Conservation (phyloP, 2,113 vertebrate genomes). For the Nematolebias whitei region DNA sequence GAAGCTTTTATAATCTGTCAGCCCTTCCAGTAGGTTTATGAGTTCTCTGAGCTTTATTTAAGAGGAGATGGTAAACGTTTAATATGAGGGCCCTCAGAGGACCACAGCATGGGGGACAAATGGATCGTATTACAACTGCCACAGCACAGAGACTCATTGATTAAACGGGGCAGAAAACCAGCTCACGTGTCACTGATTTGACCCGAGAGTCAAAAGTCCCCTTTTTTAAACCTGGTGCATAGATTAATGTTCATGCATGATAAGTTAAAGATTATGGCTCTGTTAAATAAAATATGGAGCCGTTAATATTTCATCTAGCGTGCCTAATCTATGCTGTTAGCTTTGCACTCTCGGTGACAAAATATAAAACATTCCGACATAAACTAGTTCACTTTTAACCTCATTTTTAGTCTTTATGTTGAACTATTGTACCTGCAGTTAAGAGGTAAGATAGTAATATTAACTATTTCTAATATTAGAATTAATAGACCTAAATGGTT, state of each 20-base stretch:
- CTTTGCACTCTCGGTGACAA: neutral
- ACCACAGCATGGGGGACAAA: neutral
- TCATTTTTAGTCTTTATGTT: neutral
- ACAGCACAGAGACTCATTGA: neutral
- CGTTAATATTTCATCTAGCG: neutral
- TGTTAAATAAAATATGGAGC: too few species aligned
- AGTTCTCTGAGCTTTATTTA: constrained; percentile 30
- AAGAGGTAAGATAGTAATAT: neutral
- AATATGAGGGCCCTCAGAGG: constrained; percentile 17
- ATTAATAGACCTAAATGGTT: neutral
- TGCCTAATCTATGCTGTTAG: neutral
- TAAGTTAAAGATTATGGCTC: too few species aligned
- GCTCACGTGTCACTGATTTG: neutral
- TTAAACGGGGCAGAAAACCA: constrained; percentile 9
- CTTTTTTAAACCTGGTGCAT: neutral
- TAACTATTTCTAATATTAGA: neutral
- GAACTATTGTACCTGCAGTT: neutral
- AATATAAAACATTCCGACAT: neutral
- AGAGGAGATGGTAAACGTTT: constrained; percentile 17
- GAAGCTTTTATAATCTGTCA: constrained; percentile 35
- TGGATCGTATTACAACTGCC: constrained; percentile 2
- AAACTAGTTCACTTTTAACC: neutral
- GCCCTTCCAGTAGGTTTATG: constrained; percentile 27
- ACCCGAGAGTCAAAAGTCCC: neutral
- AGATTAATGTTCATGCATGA: too few species aligned